Percentiles rank a stretch among this genome's conserved stretches.
These are phyloP conservation scores for Karalla daura DNA, from an alignment of 2,797 vertebrate species.

Conservation along the genomic window DNA sequence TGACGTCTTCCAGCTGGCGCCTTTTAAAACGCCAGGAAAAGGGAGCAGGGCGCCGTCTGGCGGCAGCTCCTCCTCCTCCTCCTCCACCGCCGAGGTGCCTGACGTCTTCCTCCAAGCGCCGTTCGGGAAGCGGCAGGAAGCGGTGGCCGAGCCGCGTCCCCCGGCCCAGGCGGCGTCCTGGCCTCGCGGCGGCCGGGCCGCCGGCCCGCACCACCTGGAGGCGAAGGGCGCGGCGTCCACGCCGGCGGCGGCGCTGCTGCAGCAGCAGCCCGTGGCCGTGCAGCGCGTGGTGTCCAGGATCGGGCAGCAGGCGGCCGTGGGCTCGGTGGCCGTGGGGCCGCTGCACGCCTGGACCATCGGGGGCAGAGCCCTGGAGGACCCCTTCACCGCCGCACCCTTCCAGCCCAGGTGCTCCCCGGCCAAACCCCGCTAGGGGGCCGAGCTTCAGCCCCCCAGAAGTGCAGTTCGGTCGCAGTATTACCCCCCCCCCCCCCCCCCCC, in stretches of 20 bases:
- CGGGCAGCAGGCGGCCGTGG: constrained; percentile 87
- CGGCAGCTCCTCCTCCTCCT: constrained; percentile 82
- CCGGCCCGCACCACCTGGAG: constrained; percentile 66
- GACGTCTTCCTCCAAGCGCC: constrained; percentile 94
- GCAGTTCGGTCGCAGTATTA: constrained; percentile 40
- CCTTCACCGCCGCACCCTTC: constrained; percentile 88
- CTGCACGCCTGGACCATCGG: constrained; percentile 85
- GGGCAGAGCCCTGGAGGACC: constrained; percentile 79
- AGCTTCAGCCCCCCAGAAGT: constrained; percentile 26
- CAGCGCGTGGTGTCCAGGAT: constrained; percentile 86
- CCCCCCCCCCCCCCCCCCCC: too few relatives aligned
- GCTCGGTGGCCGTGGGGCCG: constrained; percentile 88
- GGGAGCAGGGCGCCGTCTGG: constrained; percentile 81
- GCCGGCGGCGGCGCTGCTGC: constrained; percentile 70
- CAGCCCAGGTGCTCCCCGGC: constrained; percentile 82
- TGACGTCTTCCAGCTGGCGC: constrained; percentile 90
- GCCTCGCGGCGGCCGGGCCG: not conserved
- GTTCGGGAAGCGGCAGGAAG: constrained; percentile 87
- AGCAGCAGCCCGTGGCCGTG: constrained; percentile 84
- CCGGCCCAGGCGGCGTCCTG: constrained; percentile 17
- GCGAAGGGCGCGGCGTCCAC: too few relatives aligned
- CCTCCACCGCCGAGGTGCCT: constrained; percentile 76
- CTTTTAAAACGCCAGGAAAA: constrained; percentile 81
- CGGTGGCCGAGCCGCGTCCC: constrained; percentile 28
- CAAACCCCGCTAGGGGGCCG: constrained; percentile 80